Base-by-base conservation (phyloP, 2,113 vertebrate genomes). In the Paralichthys olivaceus region DNA sequence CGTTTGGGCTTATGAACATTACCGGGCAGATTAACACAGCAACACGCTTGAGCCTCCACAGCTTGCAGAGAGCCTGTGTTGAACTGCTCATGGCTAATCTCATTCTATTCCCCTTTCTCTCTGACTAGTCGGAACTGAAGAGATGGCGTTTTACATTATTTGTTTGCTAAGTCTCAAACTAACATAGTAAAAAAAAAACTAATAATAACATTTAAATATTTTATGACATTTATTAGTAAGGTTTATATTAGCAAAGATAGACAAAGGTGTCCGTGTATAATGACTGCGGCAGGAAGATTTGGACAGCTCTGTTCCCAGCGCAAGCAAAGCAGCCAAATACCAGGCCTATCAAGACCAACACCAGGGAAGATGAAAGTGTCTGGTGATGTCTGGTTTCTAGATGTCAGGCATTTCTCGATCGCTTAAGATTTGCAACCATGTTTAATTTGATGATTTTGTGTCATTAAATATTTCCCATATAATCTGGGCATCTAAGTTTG, bases 11-110 rank as follows among this genome's bases (percentile, higher is more conserved):
- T 88, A 87, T 85, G 87, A 87, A 90, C 86, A 85, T 90, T 90
- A 88, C 85, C 81, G 43, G 83, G 82, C 84, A 93, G 92, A 92
- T 93, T 93, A 93, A 84, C 84, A 17, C 80, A 79, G 83, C 83
- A 81, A 84, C 83, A 19, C 32, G 25, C 90, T 85, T 92, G 87
- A 90, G 85, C 89, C 84, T 87, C 69, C 65, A 53, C 82, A 76
- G 83, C 83, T 80, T 91, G 87, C 69, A 74, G 72, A 76, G 72
- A 79, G 86, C 79, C 80, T 28, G 29, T 60, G 84, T 86, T 88
- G 77, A 88, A 83, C 55, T n/a, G 79, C 89, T 93, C 89, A 86
- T 77, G 83, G 81, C 81, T 90, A 91, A 92, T 88, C 92, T 88
- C 75, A 80, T 81, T 83, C 75, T 75, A 80, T 66, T 88, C 55